A percentile compares a stretch with the other conserved stretches of the same genome.
These are phyloP conservation scores for Macrotus californicus DNA, from an alignment of 2,113 vertebrate species.

Conservation along the genomic window DNA sequence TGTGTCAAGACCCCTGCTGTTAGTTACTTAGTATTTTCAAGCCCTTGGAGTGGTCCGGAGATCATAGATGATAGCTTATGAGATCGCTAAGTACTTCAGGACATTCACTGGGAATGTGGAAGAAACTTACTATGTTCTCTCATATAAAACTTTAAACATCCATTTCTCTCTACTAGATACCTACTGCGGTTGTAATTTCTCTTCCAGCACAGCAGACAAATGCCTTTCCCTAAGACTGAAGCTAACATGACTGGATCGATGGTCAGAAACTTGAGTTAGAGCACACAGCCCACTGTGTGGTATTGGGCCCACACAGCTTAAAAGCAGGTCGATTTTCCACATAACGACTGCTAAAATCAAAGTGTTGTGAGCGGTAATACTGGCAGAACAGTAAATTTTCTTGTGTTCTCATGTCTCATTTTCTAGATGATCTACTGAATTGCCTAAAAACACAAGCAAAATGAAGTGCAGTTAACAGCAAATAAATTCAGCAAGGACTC, in stretches of 20 bases:
- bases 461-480: background rate
- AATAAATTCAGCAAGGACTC: background rate
- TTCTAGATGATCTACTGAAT: background rate
- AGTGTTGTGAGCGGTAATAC: background rate
- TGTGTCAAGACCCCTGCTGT: background rate
- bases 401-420: background rate
- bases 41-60: background rate
- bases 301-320: slow-evolving; percentile 25
- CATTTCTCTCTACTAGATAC: background rate
- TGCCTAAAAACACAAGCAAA: background rate
- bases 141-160: background rate
- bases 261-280: background rate
- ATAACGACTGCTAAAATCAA: slow-evolving; percentile 23
- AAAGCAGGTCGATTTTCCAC: slow-evolving; percentile 51
- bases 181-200: background rate
- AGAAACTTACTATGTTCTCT: background rate
- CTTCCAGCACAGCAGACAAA: background rate
- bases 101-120: background rate
- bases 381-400: background rate
- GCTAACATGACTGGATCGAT: background rate
- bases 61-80: background rate
- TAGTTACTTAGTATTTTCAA: background rate
- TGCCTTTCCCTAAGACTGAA: background rate
- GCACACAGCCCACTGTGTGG: slow-evolving; percentile 14
- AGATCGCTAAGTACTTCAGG: background rate